Evolutionary conservation across 1,140 invertebrate genomes (phyloP).

Genomic region (Atopsyche davidsoni): DNA sequence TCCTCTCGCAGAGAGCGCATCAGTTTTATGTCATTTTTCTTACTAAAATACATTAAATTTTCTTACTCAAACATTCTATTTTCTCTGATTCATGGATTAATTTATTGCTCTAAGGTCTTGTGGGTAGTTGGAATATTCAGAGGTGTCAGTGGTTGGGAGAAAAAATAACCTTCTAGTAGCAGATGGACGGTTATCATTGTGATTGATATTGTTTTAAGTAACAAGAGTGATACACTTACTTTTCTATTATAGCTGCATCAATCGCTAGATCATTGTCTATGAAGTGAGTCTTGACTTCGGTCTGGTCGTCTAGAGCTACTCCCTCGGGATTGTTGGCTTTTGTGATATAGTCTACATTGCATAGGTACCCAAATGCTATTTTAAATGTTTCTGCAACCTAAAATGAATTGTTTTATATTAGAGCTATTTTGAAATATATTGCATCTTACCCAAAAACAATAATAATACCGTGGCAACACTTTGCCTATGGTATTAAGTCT

Average conservation of each 20-base stretch:
- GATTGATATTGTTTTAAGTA: constrained; percentile 12
- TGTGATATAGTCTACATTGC: constrained; percentile 48
- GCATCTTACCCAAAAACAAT: no score
- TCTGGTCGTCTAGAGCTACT: constrained; percentile 34
- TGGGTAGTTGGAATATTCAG: no score
- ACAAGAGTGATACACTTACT: constrained; percentile 33
- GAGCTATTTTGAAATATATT: no score
- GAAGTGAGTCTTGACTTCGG: constrained; percentile 47
- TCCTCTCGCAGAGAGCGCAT: constrained; percentile 39
- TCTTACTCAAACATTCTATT: no score
- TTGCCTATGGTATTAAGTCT: no score
- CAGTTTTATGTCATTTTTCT: constrained; percentile 40
- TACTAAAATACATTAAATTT: constrained; percentile 28
- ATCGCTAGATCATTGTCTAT: constrained; percentile 45
- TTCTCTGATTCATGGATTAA: no score
- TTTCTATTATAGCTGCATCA: constrained; percentile 37
- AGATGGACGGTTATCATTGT: no score
- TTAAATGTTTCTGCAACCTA: constrained; percentile 44
- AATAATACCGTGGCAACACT: no score
- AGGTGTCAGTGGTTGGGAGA: no score
- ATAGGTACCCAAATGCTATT: constrained; percentile 41
- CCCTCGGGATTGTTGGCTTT: constrained; percentile 34
- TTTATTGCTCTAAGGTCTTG: no score
- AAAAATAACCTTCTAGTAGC: no score
- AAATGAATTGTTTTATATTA: no score